Conservation (phyloP, 2,888 invertebrate genomes). For the Lymantria dispar region DNA sequence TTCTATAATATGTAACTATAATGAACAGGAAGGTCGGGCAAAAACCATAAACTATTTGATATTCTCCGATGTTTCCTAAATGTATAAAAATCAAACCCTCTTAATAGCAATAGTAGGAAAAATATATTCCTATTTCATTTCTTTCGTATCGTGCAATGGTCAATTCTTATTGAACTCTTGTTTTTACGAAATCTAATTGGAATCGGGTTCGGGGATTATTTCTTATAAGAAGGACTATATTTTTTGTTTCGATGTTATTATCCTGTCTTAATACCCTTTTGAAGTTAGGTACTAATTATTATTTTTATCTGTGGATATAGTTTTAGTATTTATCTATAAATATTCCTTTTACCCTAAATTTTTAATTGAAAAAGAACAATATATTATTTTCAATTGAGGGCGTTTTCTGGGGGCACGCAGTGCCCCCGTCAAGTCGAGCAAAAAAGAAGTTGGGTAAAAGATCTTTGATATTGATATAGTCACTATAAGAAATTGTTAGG, state of each 20-base stretch:
- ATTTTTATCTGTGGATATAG: too few species aligned
- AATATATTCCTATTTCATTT: not conserved
- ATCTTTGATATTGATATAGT: too few species aligned
- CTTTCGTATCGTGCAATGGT: not conserved
- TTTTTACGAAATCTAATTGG: not conserved
- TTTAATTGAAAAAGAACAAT: too few species aligned
- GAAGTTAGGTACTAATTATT: too few species aligned
- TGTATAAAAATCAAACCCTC: not conserved
- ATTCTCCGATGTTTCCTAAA: not conserved
- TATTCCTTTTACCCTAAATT: too few species aligned
- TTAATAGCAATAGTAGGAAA: not conserved
- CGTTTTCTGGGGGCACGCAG: too few species aligned
- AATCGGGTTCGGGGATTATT: constrained; percentile 1
- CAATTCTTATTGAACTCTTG: not conserved
- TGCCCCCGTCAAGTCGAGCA: too few species aligned
- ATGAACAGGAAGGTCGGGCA: not conserved
- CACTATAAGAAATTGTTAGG: too few species aligned
- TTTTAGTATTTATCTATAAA: not conserved
- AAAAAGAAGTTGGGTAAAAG: too few species aligned
- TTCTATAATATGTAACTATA: too few species aligned
- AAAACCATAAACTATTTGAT: not conserved
- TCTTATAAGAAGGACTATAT: not conserved
- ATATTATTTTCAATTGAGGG: too few species aligned
- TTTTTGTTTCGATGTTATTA: not conserved
- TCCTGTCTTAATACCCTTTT: not conserved